phyloP scores from a whole-genome alignment of 2,888 invertebrate species.

The Andricus curvator region DNA sequence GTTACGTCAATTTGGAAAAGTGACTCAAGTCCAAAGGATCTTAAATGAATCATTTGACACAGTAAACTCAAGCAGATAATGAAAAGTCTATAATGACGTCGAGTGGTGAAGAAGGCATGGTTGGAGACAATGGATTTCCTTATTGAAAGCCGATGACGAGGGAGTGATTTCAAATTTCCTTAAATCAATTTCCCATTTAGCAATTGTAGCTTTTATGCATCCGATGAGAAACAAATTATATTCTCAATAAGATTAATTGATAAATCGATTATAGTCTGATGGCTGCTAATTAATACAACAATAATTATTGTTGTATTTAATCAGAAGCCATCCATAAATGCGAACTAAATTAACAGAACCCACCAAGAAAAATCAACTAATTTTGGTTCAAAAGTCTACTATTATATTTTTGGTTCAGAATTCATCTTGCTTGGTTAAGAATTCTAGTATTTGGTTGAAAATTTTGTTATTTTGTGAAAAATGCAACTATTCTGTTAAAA shows the following conservation, averaged over 20 bases:
- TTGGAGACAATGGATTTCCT: slow-evolving; percentile 7
- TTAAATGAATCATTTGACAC: slow-evolving; percentile 26
- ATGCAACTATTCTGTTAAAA: no score
- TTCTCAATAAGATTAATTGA: not conserved
- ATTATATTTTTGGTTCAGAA: no score
- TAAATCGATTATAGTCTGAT: not conserved
- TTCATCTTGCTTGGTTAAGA: no score
- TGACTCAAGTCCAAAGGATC: slow-evolving; percentile 1
- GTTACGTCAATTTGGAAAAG: slow-evolving; percentile 8
- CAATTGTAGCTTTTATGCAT: not conserved
- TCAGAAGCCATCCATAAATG: no score
- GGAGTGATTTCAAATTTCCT: slow-evolving; percentile 19
- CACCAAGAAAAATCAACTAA: no score
- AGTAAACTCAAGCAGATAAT: slow-evolving; percentile 14
- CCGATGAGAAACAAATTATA: not conserved
- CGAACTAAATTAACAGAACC: no score
- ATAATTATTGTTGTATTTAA: no score
- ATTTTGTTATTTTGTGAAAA: no score
- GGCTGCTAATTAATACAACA: no score
- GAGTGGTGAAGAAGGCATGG: not conserved
- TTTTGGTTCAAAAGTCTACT: no score
- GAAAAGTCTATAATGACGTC: not conserved
- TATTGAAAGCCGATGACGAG: not conserved
- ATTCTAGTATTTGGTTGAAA: no score
- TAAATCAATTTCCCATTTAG: not conserved